phyloP scores from a whole-genome alignment of 2,888 invertebrate genomes.

The Stenotaenia linearis region DNA sequence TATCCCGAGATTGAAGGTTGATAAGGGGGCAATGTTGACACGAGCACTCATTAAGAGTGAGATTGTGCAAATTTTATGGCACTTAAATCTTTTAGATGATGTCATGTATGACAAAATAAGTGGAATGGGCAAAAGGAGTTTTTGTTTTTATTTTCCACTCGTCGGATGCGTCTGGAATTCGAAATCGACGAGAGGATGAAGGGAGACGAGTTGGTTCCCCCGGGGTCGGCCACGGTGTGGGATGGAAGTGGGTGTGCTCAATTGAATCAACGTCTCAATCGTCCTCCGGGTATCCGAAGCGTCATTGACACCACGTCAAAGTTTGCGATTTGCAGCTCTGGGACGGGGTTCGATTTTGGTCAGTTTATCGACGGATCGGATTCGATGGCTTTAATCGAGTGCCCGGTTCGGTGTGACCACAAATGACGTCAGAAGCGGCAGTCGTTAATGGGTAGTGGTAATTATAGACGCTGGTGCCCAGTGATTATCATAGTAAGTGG shows the following conservation, averaged over 20 bases:
- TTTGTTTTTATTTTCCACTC: neutral
- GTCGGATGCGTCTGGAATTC: neutral
- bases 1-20: neutral
- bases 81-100: neutral
- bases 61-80: conserved; percentile 5
- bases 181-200: neutral
- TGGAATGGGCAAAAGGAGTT: neutral
- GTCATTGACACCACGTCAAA: neutral
- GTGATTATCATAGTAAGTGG: conserved; percentile 4
- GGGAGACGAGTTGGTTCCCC: neutral
- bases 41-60: neutral
- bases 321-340: neutral
- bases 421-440: conserved; percentile 4
- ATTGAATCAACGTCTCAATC: conserved; percentile 4
- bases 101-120: neutral
- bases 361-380: neutral
- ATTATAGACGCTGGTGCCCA: neutral
- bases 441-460: neutral
- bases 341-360: neutral
- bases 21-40: neutral
- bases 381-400: neutral
- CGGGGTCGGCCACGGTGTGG: neutral
- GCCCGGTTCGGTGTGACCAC: neutral
- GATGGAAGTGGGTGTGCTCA: neutral
- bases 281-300: neutral